A percentile compares a stretch with the other conserved stretches of the same genome.
Conservation (phyloP, 1,140 invertebrate species). For the Lasaia peninsularis region DNA sequence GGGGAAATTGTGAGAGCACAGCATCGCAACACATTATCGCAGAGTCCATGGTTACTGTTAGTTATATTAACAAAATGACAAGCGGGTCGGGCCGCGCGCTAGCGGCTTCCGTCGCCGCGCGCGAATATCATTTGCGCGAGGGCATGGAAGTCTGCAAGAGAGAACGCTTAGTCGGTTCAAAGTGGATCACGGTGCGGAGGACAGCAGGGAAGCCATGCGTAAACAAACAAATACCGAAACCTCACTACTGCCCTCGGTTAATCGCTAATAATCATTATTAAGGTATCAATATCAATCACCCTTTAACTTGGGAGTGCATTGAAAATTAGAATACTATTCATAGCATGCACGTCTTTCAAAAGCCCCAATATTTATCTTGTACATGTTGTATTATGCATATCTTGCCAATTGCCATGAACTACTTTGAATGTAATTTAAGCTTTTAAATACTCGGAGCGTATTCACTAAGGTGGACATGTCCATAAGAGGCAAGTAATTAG, state of each 20-base stretch:
- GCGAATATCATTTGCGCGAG: constrained; percentile 84
- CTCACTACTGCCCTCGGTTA: constrained; percentile 8
- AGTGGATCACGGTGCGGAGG: constrained; percentile 19
- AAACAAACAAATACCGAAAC: constrained; percentile 5
- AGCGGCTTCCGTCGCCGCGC: constrained; percentile 79
- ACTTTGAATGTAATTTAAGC: constrained; percentile 10
- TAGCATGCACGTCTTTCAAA: constrained; percentile 2
- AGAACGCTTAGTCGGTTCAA: constrained; percentile 54
- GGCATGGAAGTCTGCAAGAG: constrained; percentile 86
- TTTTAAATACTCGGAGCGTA: background rate
- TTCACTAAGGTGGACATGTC: constrained; percentile 3
- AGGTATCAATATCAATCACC: background rate
- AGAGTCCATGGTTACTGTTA: constrained; percentile 58
- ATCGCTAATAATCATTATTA: background rate
- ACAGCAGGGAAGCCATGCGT: constrained; percentile 14
- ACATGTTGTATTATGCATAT: background rate
- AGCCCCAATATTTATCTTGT: background rate
- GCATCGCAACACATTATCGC: constrained; percentile 40
- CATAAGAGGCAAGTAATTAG: constrained; percentile 1
- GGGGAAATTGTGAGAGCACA: constrained; percentile 61
- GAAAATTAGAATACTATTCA: constrained; percentile 10
- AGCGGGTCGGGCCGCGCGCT: constrained; percentile 46
- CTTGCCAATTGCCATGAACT: constrained; percentile 2
- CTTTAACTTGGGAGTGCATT: background rate
- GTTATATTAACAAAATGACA: constrained; percentile 51